phyloP scores from a whole-genome alignment of 1,140 invertebrate species.

The Tenebrio molitor region DNA sequence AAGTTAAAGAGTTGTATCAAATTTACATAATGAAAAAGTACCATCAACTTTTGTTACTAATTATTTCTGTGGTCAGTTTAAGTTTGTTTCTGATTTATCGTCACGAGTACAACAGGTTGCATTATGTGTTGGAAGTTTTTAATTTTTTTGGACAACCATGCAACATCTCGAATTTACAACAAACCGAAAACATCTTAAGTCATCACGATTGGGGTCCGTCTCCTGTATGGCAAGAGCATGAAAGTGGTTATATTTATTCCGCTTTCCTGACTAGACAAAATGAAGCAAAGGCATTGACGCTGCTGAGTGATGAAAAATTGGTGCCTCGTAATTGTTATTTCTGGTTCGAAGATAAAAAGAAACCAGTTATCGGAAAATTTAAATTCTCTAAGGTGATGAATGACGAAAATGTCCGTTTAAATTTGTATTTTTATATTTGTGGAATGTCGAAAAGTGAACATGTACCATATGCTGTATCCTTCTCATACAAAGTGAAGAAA shows the following conservation, averaged over 20 bases:
- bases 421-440: conserved; percentile 69
- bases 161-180: conserved; percentile 67
- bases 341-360: conserved; percentile 70
- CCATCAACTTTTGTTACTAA: conserved; percentile 77
- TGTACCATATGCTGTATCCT: conserved; percentile 70
- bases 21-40: conserved; percentile 77
- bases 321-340: conserved; percentile 70
- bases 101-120: conserved; percentile 81
- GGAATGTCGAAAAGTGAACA: conserved; percentile 66
- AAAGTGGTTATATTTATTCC: conserved; percentile 70
- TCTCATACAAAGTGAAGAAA: conserved; percentile 68
- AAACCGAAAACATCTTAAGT: conserved; percentile 66
- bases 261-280: conserved; percentile 70
- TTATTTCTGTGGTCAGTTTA: conserved; percentile 76
- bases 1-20: not conserved
- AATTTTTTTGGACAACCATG: conserved; percentile 81
- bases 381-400: conserved; percentile 64
- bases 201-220: conserved; percentile 64
- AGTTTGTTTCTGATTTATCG: conserved; percentile 80
- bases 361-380: conserved; percentile 69
- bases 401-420: conserved; percentile 62
- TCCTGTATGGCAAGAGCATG: conserved; percentile 64
- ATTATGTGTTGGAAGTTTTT: conserved; percentile 82
- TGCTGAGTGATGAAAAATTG: conserved; percentile 65
- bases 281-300: conserved; percentile 68